Percentiles rank a stretch among this genome's conserved stretches.
phyloP scores from a whole-genome alignment of 2,888 invertebrate genomes.

The Acholoe squamosa region DNA sequence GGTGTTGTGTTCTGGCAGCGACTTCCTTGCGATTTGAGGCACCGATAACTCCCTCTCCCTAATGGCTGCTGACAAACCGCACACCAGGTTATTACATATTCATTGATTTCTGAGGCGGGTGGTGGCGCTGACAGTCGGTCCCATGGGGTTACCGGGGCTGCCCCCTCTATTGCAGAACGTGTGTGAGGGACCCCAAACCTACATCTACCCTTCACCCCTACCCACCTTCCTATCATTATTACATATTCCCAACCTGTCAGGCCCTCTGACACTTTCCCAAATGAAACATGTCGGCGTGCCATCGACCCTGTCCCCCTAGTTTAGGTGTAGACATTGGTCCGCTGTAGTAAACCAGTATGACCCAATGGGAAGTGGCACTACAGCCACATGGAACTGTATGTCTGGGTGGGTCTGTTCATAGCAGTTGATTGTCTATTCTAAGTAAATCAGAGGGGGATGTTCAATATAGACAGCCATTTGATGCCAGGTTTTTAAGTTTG shows the following conservation, averaged over 20 bases:
- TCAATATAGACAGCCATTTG: slow-evolving; percentile 1
- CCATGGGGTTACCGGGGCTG: background rate
- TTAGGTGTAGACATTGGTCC: background rate
- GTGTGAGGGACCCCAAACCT: background rate
- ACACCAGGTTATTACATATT: slow-evolving; percentile 53
- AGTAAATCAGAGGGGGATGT: background rate
- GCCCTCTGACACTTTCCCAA: slow-evolving; percentile 20
- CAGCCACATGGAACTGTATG: background rate
- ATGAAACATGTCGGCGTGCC: slow-evolving; percentile 53
- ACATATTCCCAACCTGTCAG: slow-evolving; percentile 28
- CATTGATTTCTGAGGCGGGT: slow-evolving; percentile 50
- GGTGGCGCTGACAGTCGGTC: slow-evolving; percentile 36
- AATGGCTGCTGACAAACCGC: slow-evolving; percentile 49
- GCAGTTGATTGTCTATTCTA: background rate
- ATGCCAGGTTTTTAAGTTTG: background rate
- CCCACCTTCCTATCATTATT: slow-evolving; percentile 32
- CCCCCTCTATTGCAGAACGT: background rate
- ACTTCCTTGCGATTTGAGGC: background rate
- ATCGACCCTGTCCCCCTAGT: slow-evolving; percentile 38
- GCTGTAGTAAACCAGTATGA: background rate
- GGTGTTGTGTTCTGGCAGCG: background rate
- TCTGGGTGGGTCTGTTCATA: background rate
- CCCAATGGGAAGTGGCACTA: background rate
- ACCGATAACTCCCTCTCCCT: background rate
- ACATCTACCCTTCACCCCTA: background rate